These are phyloP conservation scores for Panurus biarmicus DNA, from an alignment of 2,113 vertebrate genomes.

Conservation along the genomic window DNA sequence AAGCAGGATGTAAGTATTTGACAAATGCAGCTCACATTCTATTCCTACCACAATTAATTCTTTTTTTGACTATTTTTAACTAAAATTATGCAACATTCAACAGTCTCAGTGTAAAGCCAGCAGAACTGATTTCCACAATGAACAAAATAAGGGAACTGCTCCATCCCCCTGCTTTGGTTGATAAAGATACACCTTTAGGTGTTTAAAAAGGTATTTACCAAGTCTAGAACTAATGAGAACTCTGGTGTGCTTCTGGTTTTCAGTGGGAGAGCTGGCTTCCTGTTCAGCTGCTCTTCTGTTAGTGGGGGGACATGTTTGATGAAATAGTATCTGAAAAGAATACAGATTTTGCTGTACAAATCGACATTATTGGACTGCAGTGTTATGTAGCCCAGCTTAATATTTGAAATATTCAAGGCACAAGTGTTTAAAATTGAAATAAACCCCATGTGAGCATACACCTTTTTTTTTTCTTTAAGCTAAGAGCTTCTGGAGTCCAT, in stretches of 20 bases:
- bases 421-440: background rate
- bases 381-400: background rate
- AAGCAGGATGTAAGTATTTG: background rate
- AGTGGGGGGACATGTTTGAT: conserved; percentile 97
- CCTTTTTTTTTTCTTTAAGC: background rate
- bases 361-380: background rate
- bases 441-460: background rate
- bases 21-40: background rate
- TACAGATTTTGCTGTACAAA: background rate
- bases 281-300: conserved; percentile 95
- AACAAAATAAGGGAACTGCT: background rate
- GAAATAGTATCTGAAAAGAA: conserved; percentile 89
- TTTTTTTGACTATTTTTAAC: background rate
- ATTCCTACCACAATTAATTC: background rate
- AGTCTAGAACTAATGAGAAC: conserved; percentile 94
- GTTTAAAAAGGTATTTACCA: conserved; percentile 72
- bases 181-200: too few species aligned
- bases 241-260: conserved; percentile 99
- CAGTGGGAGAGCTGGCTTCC: conserved; percentile 93
- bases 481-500: background rate
- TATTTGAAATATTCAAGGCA: background rate
- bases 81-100: background rate
- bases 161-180: background rate
- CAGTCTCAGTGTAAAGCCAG: background rate
- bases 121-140: background rate